phyloP scores from a whole-genome alignment of 2,113 vertebrate genomes.

The Sclerurus mexicanus region DNA sequence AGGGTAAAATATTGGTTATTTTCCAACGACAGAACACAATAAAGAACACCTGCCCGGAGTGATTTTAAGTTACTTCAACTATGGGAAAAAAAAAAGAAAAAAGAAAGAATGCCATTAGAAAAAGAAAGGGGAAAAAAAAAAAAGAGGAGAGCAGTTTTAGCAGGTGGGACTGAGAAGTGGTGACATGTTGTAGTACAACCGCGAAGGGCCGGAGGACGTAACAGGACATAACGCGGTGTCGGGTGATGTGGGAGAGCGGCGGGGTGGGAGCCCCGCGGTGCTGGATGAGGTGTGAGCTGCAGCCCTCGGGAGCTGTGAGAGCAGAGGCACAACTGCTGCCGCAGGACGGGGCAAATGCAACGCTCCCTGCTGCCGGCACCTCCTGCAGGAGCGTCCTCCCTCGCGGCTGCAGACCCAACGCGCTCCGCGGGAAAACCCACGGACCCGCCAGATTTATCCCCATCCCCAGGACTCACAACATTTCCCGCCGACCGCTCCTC shows the following conservation, averaged over 20 bases:
- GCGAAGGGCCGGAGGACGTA: background rate
- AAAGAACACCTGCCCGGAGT: background rate
- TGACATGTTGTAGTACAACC: conserved; percentile 49
- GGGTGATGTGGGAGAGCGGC: conserved; percentile 25
- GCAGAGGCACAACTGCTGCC: conserved; percentile 3
- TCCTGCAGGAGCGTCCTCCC: background rate
- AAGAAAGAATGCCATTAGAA: background rate
- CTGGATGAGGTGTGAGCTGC: conserved; percentile 42
- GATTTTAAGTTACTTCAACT: background rate
- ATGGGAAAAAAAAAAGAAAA: background rate
- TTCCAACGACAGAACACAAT: background rate
- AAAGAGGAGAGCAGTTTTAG: background rate
- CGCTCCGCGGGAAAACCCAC: background rate
- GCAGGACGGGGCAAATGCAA: conserved; percentile 8
- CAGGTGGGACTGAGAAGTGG: conserved; percentile 54
- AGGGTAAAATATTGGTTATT: background rate
- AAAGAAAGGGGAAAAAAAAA: background rate
- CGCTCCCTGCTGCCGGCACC: background rate
- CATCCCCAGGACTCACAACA: background rate
- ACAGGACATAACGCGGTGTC: conserved; percentile 11
- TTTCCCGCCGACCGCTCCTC: background rate
- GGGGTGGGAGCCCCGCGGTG: background rate
- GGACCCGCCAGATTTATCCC: background rate
- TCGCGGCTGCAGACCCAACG: background rate
- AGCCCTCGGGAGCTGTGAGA: conserved; percentile 23